Conservation (phyloP, 2,888 invertebrate species). For the Ephialtes manifestator region DNA sequence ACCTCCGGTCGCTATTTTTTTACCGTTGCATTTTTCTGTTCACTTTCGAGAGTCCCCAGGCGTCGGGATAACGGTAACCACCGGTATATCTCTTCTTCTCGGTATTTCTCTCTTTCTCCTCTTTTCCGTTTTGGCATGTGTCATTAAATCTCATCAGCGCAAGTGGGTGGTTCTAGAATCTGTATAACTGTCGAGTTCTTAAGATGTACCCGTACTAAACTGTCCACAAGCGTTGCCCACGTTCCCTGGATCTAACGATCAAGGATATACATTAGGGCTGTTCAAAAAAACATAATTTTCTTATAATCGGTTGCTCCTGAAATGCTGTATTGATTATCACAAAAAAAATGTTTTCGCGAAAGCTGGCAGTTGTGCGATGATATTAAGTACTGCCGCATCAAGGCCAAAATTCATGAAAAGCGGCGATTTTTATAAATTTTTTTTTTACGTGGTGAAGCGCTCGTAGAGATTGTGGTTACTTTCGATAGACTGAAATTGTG, state of each 20-base stretch:
- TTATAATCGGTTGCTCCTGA: too few relatives aligned
- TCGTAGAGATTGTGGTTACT: too few relatives aligned
- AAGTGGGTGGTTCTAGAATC: slow-evolving; percentile 63
- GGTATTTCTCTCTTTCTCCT: slow-evolving; percentile 15
- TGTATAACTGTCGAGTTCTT: slow-evolving; percentile 53
- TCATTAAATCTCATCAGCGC: slow-evolving; percentile 56
- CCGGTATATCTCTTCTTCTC: slow-evolving; percentile 50
- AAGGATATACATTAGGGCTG: not conserved
- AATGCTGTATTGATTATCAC: too few relatives aligned
- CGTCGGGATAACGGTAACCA: slow-evolving; percentile 69
- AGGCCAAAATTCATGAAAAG: too few relatives aligned
- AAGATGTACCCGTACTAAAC: not conserved
- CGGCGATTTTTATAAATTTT: too few relatives aligned
- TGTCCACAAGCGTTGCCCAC: slow-evolving; percentile 1
- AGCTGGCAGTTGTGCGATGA: too few relatives aligned
- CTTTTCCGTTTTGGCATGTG: slow-evolving; percentile 63
- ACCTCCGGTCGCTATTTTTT: slow-evolving; percentile 63
- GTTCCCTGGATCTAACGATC: slow-evolving; percentile 20
- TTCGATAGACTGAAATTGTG: too few relatives aligned
- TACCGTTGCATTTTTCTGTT: slow-evolving; percentile 80
- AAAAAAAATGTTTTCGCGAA: too few relatives aligned
- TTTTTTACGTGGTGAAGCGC: too few relatives aligned
- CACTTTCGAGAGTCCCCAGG: slow-evolving; percentile 66
- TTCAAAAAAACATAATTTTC: too few relatives aligned
- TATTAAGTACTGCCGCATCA: too few relatives aligned